These are phyloP conservation scores for Geococcyx californianus DNA, from an alignment of 2,113 vertebrate species.

Conservation along the genomic window DNA sequence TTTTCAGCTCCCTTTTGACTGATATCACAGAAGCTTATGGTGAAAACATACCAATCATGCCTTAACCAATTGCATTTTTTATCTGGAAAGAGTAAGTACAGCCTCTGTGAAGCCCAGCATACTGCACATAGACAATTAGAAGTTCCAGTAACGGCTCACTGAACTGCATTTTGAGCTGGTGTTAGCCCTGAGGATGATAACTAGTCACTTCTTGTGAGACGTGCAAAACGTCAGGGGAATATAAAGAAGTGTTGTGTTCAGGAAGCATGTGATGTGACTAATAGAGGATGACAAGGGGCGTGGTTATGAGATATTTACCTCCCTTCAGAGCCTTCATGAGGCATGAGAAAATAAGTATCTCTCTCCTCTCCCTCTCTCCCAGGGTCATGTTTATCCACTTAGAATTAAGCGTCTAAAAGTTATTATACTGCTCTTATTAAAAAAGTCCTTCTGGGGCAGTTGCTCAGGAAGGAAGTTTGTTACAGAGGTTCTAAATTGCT, in stretches of 20 bases:
- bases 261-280: conserved; percentile 77
- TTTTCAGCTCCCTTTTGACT: conserved; percentile 15
- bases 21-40: background rate
- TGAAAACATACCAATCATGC: background rate
- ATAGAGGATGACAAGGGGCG: conserved; percentile 73
- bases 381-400: conserved; percentile 34
- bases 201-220: conserved; percentile 60
- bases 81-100: conserved; percentile 10
- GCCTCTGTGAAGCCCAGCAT: background rate
- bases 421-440: conserved; percentile 2
- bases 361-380: conserved; percentile 16
- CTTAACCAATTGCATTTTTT: background rate
- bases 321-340: conserved; percentile 46
- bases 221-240: conserved; percentile 76
- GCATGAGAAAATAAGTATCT: conserved; percentile 48
- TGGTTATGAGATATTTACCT: conserved; percentile 71
- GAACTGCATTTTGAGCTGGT: conserved; percentile 24
- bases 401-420: conserved; percentile 5
- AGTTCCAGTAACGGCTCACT: conserved; percentile 32
- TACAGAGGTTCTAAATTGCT: background rate
- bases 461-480: conserved; percentile 35
- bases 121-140: background rate
- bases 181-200: conserved; percentile 50
- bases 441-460: background rate
- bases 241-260: conserved; percentile 56